phyloP scores from a whole-genome alignment of 2,113 vertebrate species.

The Gasterosteus aculeatus region DNA sequence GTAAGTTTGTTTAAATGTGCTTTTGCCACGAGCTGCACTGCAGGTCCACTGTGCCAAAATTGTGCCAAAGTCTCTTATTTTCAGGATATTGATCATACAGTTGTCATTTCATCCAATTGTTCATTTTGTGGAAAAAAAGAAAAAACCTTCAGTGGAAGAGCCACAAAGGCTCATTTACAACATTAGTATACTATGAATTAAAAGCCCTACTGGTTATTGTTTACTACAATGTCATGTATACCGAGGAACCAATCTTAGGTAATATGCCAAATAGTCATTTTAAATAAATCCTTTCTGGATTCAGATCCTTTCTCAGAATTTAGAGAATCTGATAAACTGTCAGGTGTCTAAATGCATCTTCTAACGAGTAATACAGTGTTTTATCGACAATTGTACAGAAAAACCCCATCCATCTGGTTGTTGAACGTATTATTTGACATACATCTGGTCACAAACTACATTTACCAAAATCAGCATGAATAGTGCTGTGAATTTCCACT shows the following conservation, averaged over 20 bases:
- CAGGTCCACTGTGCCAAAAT: constrained; percentile 64
- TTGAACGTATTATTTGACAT: neutral
- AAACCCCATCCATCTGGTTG: no score
- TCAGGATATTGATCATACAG: constrained; percentile 24
- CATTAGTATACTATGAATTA: neutral
- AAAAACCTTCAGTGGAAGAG: neutral
- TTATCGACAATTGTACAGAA: neutral
- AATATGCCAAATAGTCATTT: neutral
- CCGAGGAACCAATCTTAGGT: neutral
- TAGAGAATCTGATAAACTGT: neutral
- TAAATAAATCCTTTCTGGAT: neutral
- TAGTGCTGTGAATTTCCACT: neutral
- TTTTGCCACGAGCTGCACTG: constrained; percentile 31
- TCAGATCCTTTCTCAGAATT: no score
- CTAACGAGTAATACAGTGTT: neutral
- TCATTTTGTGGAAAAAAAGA: constrained; percentile 1
- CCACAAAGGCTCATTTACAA: neutral
- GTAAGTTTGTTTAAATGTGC: constrained; percentile 37
- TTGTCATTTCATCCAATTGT: constrained; percentile 13
- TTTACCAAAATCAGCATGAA: neutral
- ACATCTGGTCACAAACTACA: neutral
- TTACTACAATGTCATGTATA: neutral
- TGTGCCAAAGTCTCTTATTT: constrained; percentile 61
- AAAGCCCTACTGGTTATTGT: neutral
- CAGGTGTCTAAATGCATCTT: neutral